Percentiles rank a stretch among this genome's conserved stretches.
phyloP scores from a whole-genome alignment of 2,888 invertebrate genomes.

The Lysandra bellargus region DNA sequence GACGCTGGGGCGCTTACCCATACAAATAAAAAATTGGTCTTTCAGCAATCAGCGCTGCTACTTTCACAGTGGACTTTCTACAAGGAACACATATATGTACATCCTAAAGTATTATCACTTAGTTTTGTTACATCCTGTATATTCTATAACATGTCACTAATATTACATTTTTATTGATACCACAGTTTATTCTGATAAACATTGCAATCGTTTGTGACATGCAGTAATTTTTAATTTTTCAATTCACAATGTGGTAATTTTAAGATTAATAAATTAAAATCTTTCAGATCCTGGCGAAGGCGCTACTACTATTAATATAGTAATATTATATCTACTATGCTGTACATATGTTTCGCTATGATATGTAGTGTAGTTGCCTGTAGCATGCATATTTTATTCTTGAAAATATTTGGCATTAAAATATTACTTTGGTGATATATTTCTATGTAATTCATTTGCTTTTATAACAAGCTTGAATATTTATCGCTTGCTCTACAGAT shows the following conservation, averaged over 20 bases:
- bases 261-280: conserved; percentile 48
- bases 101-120: too few species aligned
- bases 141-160: not conserved
- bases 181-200: not conserved
- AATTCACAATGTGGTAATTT: conserved; percentile 2
- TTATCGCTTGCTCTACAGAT: too few species aligned
- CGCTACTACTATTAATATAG: conserved; percentile 67
- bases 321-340: conserved; percentile 51
- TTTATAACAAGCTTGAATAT: not conserved
- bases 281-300: conserved; percentile 66
- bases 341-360: conserved; percentile 41
- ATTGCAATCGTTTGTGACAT: not conserved
- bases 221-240: not conserved
- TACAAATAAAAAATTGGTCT: too few species aligned
- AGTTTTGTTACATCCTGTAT: too few species aligned
- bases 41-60: too few species aligned
- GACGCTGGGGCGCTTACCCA: too few species aligned
- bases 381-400: conserved; percentile 11
- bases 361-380: conserved; percentile 32
- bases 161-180: not conserved
- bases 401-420: not conserved
- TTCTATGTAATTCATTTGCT: not conserved
- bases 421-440: not conserved
- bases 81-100: too few species aligned
- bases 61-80: too few species aligned